A percentile compares a stretch with the other conserved stretches of the same genome.
phyloP scores from a whole-genome alignment of 2,888 invertebrate species.

The Acronicta leporina region DNA sequence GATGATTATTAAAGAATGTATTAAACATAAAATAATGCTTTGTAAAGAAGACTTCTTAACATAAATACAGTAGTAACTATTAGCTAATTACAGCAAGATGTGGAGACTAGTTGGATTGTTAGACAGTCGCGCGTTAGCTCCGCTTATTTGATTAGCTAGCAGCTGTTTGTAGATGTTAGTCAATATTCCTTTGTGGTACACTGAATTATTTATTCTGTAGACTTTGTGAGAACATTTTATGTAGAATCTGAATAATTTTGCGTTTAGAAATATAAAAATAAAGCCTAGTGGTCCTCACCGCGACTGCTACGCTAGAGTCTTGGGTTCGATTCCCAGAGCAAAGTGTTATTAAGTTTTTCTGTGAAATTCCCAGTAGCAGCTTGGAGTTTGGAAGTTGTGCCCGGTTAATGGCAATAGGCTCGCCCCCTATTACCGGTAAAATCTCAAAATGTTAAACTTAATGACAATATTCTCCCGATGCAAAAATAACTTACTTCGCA shows the following conservation, averaged over 20 bases:
- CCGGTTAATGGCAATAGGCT: no score
- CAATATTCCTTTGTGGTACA: conserved; percentile 27
- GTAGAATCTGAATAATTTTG: conserved; percentile 1
- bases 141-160: conserved; percentile 19
- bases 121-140: conserved; percentile 1
- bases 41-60: background rate
- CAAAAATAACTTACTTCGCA: no score
- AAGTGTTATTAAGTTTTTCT: no score
- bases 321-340: no score
- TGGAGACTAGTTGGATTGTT: conserved; percentile 3
- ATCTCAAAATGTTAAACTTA: no score
- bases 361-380: no score
- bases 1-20: background rate
- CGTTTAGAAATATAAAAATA: no score
- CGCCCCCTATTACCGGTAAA: no score
- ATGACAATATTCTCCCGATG: no score
- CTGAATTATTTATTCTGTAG: conserved; percentile 25
- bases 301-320: no score
- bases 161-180: conserved; percentile 31
- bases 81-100: conserved; percentile 5
- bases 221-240: conserved; percentile 2
- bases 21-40: background rate
- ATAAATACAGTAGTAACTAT: background rate
- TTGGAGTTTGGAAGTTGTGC: no score
- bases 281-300: no score